Percentiles rank a stretch among this genome's conserved stretches.
These are phyloP conservation scores for Acronicta leporina DNA, from an alignment of 2,888 invertebrate genomes.

Conservation along the genomic window DNA sequence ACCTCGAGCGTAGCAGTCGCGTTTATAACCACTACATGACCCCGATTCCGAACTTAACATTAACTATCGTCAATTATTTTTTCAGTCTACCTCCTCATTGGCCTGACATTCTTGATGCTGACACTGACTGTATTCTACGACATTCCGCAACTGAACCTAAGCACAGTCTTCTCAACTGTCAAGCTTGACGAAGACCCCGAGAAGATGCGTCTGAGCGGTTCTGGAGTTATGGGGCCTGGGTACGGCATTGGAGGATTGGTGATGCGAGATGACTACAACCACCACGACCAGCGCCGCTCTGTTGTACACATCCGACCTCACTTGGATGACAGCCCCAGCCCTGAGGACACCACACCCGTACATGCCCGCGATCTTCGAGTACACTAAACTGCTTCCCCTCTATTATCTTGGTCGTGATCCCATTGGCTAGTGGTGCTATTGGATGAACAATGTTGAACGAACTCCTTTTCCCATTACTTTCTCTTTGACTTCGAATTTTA, in stretches of 20 bases:
- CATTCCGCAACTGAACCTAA: slow-evolving; percentile 96
- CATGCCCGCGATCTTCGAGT: slow-evolving; percentile 89
- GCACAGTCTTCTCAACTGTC: slow-evolving; percentile 92
- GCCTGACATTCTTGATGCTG: slow-evolving; percentile 95
- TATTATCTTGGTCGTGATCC: slow-evolving; percentile 21
- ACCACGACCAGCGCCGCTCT: slow-evolving; percentile 88
- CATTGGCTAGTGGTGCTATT: slow-evolving; percentile 48
- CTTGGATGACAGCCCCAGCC: slow-evolving; percentile 91
- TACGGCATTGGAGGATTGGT: slow-evolving; percentile 83
- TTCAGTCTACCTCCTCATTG: slow-evolving; percentile 94
- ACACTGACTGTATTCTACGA: slow-evolving; percentile 95
- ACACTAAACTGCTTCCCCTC: slow-evolving; percentile 72
- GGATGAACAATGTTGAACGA: slow-evolving; percentile 48
- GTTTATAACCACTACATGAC: no score
- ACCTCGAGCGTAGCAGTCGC: no score
- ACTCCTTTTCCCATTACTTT: slow-evolving; percentile 8
- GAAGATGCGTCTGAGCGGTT: slow-evolving; percentile 91
- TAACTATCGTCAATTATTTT: slow-evolving; percentile 23
- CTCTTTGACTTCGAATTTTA: slow-evolving; percentile 3
- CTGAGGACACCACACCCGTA: slow-evolving; percentile 91
- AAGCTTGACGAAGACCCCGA: slow-evolving; percentile 90
- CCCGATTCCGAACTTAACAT: no score
- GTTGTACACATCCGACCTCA: slow-evolving; percentile 91
- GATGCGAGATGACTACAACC: slow-evolving; percentile 83
- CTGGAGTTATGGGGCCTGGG: slow-evolving; percentile 82